These are phyloP conservation scores for Henricia sp. DNA, from an alignment of 53 echinoderm and acorn worm species.

Conservation along the genomic window DNA sequence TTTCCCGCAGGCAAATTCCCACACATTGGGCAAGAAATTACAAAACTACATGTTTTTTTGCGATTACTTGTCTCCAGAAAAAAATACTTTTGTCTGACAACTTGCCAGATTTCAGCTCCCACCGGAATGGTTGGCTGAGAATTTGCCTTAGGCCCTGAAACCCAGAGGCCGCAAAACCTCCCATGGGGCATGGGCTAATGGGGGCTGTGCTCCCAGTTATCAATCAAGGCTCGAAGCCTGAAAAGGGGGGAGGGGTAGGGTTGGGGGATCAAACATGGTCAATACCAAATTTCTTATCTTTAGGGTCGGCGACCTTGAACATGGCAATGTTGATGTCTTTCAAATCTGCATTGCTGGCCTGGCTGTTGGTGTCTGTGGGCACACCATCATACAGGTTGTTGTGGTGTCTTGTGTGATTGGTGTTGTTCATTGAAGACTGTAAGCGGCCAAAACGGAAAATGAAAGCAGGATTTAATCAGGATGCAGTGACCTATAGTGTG, in stretches of 20 bases:
- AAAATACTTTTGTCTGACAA: too few species aligned
- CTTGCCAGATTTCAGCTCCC: too few species aligned
- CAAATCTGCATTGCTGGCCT: constrained; percentile 1
- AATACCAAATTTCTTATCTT: background rate
- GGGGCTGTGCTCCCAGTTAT: too few species aligned
- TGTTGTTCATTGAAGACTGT: constrained; percentile 44
- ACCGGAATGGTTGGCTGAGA: too few species aligned
- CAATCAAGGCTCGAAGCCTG: too few species aligned
- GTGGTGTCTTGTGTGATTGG: constrained; percentile 26
- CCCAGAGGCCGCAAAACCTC: too few species aligned
- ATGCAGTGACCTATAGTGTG: constrained; percentile 9
- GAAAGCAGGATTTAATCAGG: background rate
- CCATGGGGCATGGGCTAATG: too few species aligned
- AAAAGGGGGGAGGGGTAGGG: background rate
- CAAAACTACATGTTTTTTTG: too few species aligned
- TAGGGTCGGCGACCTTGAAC: constrained; percentile 41
- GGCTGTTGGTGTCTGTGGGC: background rate
- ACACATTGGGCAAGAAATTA: too few species aligned
- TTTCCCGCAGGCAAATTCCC: too few species aligned
- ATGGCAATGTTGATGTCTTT: constrained; percentile 68
- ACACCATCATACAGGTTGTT: constrained; percentile 50
- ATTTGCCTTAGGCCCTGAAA: too few species aligned
- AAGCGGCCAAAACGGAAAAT: background rate
- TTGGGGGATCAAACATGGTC: constrained; percentile 26
- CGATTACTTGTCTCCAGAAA: too few species aligned